phyloP scores from a whole-genome alignment of 2,888 invertebrate species.

The Leptinotarsa peninsularis region DNA sequence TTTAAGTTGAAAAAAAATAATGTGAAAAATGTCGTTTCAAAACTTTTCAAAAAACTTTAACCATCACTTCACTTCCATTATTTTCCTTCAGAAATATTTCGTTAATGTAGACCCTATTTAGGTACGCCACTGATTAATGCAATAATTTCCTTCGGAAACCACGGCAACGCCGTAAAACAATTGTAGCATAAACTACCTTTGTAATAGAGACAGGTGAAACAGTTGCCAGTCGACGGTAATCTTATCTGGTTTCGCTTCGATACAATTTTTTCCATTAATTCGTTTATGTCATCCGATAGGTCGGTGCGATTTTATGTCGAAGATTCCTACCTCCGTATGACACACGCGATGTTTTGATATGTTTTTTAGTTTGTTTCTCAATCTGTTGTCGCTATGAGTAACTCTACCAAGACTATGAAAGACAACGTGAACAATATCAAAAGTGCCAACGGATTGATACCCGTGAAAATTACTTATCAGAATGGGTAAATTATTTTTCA shows the following conservation, averaged over 20 bases:
- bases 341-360: conserved; percentile 9
- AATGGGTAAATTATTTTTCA: conserved; percentile 46
- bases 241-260: conserved; percentile 22
- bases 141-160: conserved; percentile 27
- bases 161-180: conserved; percentile 41
- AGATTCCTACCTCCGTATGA: not conserved
- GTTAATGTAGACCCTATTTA: not conserved
- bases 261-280: conserved; percentile 17
- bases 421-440: conserved; percentile 51
- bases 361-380: conserved; percentile 6
- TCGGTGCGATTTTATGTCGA: conserved; percentile 1
- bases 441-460: conserved; percentile 49
- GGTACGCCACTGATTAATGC: conserved; percentile 15
- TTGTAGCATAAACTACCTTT: conserved; percentile 43
- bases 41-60: no score
- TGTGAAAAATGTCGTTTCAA: no score
- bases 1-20: no score
- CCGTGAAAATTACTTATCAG: conserved; percentile 48
- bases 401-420: conserved; percentile 49
- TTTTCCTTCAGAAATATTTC: not conserved
- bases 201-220: conserved; percentile 51
- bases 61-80: not conserved
- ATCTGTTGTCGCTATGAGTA: conserved; percentile 42
- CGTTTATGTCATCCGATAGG: conserved; percentile 2
- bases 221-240: conserved; percentile 39